A percentile compares a stretch with the other conserved stretches of the same genome.
Evolutionary conservation across 2,888 invertebrate species (phyloP).

Genomic region (Chirona hameri): DNA sequence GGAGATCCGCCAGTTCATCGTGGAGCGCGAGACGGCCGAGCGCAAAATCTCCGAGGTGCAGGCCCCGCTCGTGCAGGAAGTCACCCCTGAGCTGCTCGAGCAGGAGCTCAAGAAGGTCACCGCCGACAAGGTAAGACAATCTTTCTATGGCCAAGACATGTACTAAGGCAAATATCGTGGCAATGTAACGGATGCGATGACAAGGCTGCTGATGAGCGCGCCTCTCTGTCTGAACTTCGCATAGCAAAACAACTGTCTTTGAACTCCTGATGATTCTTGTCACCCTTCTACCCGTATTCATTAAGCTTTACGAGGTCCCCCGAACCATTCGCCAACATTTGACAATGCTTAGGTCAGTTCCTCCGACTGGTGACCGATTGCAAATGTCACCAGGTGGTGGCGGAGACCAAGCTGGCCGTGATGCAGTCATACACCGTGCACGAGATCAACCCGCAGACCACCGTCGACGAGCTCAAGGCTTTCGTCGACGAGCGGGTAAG

Average conservation of each 20-base stretch:
- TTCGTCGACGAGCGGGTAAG: constrained; percentile 27
- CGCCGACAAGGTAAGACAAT: neutral
- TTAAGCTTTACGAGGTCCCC: too few relatives aligned
- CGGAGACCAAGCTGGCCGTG: constrained; percentile 26
- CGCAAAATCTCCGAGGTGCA: neutral
- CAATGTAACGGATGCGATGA: too few relatives aligned
- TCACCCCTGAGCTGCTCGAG: neutral
- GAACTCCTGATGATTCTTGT: too few relatives aligned
- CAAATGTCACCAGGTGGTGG: constrained; percentile 26
- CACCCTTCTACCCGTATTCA: too few relatives aligned
- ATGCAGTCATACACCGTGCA: constrained; percentile 22
- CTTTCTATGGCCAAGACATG: too few relatives aligned
- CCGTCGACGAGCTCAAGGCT: neutral
- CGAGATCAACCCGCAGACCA: constrained; percentile 11
- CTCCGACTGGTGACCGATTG: too few relatives aligned
- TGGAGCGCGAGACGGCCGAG: constrained; percentile 25
- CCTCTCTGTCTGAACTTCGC: too few relatives aligned
- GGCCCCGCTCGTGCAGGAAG: neutral
- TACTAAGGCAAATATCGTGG: too few relatives aligned
- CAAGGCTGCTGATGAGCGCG: too few relatives aligned
- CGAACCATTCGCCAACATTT: too few relatives aligned
- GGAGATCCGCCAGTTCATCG: constrained; percentile 5
- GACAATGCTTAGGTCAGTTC: too few relatives aligned
- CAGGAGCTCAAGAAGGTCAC: constrained; percentile 9
- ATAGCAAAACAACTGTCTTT: too few relatives aligned